phyloP scores from a whole-genome alignment of 2,113 vertebrate genomes.

The Bagarius yarrelli region DNA sequence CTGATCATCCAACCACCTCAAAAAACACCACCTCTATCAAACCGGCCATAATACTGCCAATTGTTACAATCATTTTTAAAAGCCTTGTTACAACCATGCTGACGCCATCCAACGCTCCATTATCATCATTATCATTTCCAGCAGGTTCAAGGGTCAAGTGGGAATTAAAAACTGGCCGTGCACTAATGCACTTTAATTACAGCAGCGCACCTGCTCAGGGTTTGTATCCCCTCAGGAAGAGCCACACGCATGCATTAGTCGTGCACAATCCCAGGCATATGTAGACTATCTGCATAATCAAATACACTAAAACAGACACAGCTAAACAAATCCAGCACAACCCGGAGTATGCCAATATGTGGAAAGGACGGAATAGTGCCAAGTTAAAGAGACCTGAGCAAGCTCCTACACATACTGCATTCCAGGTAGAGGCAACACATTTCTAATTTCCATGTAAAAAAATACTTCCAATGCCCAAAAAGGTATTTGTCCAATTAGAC shows the following conservation, averaged over 20 bases:
- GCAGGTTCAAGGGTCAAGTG: slow-evolving; percentile 75
- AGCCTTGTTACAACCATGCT: slow-evolving; percentile 32
- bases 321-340: slow-evolving; percentile 29
- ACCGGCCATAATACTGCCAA: neutral
- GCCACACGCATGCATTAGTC: slow-evolving; percentile 35
- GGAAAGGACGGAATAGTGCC: neutral
- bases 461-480: neutral
- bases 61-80: slow-evolving; percentile 23
- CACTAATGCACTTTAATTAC: slow-evolving; percentile 81
- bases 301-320: neutral
- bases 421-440: neutral
- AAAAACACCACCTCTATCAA: slow-evolving; percentile 46
- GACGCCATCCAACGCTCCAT: slow-evolving; percentile 51
- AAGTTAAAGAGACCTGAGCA: neutral
- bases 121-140: slow-evolving; percentile 81
- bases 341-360: neutral
- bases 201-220: slow-evolving; percentile 74
- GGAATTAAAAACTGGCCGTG: slow-evolving; percentile 79
- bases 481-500: neutral
- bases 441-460: too few species aligned
- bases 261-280: neutral
- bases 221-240: slow-evolving; percentile 58
- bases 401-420: neutral
- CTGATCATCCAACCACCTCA: slow-evolving; percentile 3
- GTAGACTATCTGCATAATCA: neutral